Base-by-base conservation (phyloP, 2,113 vertebrate genomes). In the Sinocyclocheilus anshuiensis region DNA sequence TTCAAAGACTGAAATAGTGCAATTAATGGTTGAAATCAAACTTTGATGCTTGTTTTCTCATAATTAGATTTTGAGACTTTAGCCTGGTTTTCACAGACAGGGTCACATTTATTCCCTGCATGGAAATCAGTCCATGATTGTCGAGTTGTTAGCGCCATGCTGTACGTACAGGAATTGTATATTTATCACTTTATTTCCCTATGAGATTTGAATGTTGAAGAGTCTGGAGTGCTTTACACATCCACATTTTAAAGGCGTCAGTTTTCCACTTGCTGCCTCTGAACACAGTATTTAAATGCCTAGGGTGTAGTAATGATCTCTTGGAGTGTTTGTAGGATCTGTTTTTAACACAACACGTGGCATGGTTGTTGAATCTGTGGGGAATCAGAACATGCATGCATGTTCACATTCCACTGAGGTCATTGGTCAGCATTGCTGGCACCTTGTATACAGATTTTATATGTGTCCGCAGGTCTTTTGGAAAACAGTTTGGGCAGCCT, bases 381-480 rank as follows among this genome's bases (percentile, higher is more conserved):
- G 92, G 84, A 84, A 92, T 91, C 92, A 92, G 90, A 93, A 93
- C 87, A 91, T 74, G 90, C 89, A 93, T 89, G 86, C 91, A 93
- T 87, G 90, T 91, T 87, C 7, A 87, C 91, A 92, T 93, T 93
- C 90, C 90, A 88, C 87, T 88, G 75, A 82, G 92, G 93, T 93
- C 91, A 91, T 86, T 89, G 93, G 92, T 92, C 89, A 90, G 84
- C 90, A 85, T 91, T 92, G 87, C 90, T 92, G 92, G 92, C 92
- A 94, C 92, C 93, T 94, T 93, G 92, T 94, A 92, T 92, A 92
- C 89, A 88, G 77, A 91, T 94, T 95, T 92, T 89, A 91, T 90
- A 81, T 88, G 88, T 86, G 84, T 87, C 87, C 78, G 33, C 36
- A 69, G 81, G 84, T 85, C 84, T 63, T 85, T 89, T 77, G 82